Base-by-base conservation (phyloP, 2,113 vertebrate species). In the Tragelaphus strepsiceros region DNA sequence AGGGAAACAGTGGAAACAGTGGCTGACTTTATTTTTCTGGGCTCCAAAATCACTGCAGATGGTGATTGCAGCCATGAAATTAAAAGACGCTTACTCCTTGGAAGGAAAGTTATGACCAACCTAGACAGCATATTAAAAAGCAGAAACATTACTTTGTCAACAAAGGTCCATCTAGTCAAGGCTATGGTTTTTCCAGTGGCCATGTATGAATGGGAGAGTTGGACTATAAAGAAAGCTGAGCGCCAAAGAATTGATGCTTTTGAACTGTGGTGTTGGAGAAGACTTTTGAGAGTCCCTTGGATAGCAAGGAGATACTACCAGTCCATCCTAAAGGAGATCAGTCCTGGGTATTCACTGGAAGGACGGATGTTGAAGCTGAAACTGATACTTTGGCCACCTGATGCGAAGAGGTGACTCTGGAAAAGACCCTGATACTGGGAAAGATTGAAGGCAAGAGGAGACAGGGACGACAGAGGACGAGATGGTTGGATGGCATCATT, bases 211-310 rank as follows among this genome's bases (percentile, higher is more conserved):
- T 10, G 64, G n/a, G 32, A 67, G 32, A 35, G 64, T 67, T 35
- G 32, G 32, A 67, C 64, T 35, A 10, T 67, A 5, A 35, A 67
- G 32, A 67, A 67, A 21, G 32, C 8, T 67, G 32, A 67, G 64
- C 0, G 0, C 32, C 0, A 2, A 67, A 67, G 32, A 67, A 67
- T 10, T 67, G 32, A 67, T 35, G 16, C 8, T 35, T 67, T n/a
- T 67, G 32, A 35, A 35, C 1, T 67, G 32, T 35, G 17, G 32
- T 67, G 16, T 4, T 67, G 64, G 64, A 67, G 64, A 67, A 67
- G 64, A 67, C 64, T 67, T 16, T 61, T 61, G 32, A 67, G 32
- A n/a, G 64, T 67, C 64, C 64, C 64, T n/a, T 67, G 64, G 64
- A 67, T 32, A 19, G 32, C 32, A 10, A 67, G 32, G 32, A n/a